Evolutionary conservation across 2,888 invertebrate species (phyloP), one percentile per base, ranked within the genome.

Genomic region (Lycophotia porphyrea): DNA sequence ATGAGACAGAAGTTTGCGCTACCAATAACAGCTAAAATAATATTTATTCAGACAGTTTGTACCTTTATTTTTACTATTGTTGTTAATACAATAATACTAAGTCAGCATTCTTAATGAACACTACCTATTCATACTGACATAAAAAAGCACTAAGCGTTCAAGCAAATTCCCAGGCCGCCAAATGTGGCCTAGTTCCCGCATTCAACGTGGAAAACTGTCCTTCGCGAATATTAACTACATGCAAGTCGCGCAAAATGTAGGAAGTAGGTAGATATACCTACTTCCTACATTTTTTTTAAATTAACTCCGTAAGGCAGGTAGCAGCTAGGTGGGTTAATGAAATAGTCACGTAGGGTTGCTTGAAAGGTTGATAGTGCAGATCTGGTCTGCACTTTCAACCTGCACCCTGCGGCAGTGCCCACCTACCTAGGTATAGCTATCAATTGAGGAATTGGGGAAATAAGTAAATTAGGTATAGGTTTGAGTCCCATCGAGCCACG

Each of bases 161-260:
- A 67, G 73, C 66, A 70, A 74, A 77, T 81, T 87, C 86, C 65
- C 86, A 87, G 78, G 75, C 82, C 66, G 68, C 74, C 49, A 74
- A 84, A 78, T 77, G 75, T 87, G 87, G 63, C 88, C 87, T 84
- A 87, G 85, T 87, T 87, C 86, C 88, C 88, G 82, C 76, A 82
- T 80, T 78, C 72, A 78, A 78, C 76, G 69, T 80, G 70, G 79
- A 81, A 82, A 79, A 73, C 80, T 76, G 85, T 86, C 84, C 84
- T 80, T 80, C 76, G 61, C 72, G 72, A 84, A 82, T 80, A 66
- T 69, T 79, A 82, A 76, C 70, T 63, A 71, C 47, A 58, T 81
- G 81, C 70, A 71, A 13, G 76, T 84, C 55, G 69, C 63, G 69
- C 61, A 84, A 72, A 58, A 55, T 21, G 52, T 65, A 67, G n/a